Base-by-base conservation (phyloP, 2,113 vertebrate genomes). In the Indicator indicator region DNA sequence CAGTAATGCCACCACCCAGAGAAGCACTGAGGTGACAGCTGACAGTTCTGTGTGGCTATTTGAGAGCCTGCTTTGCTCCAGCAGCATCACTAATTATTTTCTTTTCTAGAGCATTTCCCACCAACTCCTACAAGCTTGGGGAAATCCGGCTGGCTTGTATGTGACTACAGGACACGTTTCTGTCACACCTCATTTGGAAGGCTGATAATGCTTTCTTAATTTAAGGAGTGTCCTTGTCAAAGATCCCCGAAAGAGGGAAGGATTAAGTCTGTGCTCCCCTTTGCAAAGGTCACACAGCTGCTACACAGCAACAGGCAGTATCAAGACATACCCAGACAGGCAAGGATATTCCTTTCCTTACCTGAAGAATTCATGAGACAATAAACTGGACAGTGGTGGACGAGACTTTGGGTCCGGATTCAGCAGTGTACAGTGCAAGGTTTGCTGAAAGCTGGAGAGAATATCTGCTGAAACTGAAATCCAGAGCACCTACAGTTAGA, bases 351-450 rank as follows among this genome's bases (percentile, higher is more conserved):
- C 26, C 71, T 6, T 67, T 70, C 86, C 98, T 83, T 93, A 99
- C 99, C 99, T 99, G 98, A 99, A 99, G 96, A 99, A 99, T 63
- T 98, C 97, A 1, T 99, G 99, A 87, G 97, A 98, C 68, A 99
- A 83, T 68, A 99, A 97, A 79, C 96, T 98, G 93, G 98, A 98
- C 87, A 99, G 98, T 1, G 98, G 94, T 2, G 98, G 98, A 65
- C 99, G 98, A 71, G 96, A 96, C 38, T 96, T 83, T 5, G 98
- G 98, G 86, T 98, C 97, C 68, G 99, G 97, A 90, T 98, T 98
- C 95, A 99, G 97, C 93, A 99, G 90, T 13, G 98, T 94, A 14
- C 97, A 86, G 95, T 97, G 98, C 96, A 99, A 96, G 74, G 98
- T 99, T 94, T 97, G 98, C 84, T 97, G 98, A 94, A 99, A 98